Conservation (phyloP, 2,888 invertebrate genomes). For the Norana najaformis region DNA sequence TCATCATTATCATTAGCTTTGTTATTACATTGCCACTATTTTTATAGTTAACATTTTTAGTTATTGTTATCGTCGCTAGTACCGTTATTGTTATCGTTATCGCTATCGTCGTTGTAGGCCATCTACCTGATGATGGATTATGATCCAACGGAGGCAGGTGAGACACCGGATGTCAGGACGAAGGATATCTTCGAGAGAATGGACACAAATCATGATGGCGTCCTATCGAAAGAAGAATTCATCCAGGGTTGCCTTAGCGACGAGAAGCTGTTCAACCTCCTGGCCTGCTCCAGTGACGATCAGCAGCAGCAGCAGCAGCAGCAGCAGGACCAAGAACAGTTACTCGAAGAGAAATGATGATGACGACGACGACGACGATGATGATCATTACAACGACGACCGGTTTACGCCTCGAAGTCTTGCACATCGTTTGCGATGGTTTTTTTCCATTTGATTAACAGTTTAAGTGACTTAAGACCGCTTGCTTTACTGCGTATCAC, state of each 20-base stretch:
- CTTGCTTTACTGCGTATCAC: not conserved
- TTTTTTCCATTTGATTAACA: not conserved
- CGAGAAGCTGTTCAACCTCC: slow-evolving; percentile 72
- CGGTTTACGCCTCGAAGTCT: not conserved
- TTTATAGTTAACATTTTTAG: too few relatives aligned
- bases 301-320: not conserved
- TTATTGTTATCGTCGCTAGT: too few relatives aligned
- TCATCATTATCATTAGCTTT: too few relatives aligned
- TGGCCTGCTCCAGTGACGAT: slow-evolving; percentile 41
- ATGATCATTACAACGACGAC: not conserved
- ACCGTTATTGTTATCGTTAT: not conserved
- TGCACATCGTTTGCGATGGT: not conserved
- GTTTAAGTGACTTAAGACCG: not conserved
- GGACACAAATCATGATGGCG: slow-evolving; percentile 97
- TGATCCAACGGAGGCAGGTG: slow-evolving; percentile 82
- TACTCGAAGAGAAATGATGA: not conserved
- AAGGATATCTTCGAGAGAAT: slow-evolving; percentile 97
- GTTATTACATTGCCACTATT: too few relatives aligned
- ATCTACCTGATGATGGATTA: slow-evolving; percentile 94
- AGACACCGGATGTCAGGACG: slow-evolving; percentile 89
- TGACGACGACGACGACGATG: not conserved
- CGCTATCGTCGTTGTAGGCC: slow-evolving; percentile 74
- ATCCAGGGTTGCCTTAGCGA: slow-evolving; percentile 92
- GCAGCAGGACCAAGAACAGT: not conserved
- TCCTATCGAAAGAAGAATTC: slow-evolving; percentile 94